Percentiles rank a stretch among this genome's conserved stretches.
Conservation (phyloP, 2,113 vertebrate species). For the Cavia aperea region DNA sequence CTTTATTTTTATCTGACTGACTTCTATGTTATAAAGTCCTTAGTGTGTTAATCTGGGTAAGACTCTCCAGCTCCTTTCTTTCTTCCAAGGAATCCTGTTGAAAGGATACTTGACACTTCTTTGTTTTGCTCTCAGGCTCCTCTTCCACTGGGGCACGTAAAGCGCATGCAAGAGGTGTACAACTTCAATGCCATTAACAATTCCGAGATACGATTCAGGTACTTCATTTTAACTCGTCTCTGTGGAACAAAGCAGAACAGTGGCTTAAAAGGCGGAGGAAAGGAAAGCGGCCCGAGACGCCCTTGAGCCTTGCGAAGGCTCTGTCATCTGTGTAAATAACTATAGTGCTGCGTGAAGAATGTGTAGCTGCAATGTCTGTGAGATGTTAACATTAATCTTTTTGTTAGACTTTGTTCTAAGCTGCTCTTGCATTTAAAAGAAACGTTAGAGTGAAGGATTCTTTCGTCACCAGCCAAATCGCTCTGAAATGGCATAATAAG, state of each 20-base stretch:
- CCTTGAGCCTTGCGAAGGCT: not conserved
- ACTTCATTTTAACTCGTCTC: constrained; percentile 67
- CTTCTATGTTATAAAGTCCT: constrained; percentile 29
- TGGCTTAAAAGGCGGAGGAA: constrained; percentile 10
- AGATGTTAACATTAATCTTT: not conserved
- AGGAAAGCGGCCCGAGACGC: not conserved
- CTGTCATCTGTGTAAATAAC: not conserved
- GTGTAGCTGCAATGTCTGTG: not conserved
- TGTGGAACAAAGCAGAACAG: constrained; percentile 58
- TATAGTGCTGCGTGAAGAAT: not conserved
- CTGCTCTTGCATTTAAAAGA: not conserved
- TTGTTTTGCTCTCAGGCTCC: constrained; percentile 78
- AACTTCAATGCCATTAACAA: constrained; percentile 85
- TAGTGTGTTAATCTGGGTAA: not conserved
- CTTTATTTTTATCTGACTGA: constrained; percentile 21
- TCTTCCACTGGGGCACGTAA: constrained; percentile 86
- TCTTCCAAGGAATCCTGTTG: constrained; percentile 66
- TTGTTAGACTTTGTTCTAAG: constrained; percentile 5
- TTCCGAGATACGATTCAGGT: constrained; percentile 95
- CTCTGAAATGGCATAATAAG: not conserved
- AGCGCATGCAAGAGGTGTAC: constrained; percentile 92
- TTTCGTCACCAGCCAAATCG: not conserved
- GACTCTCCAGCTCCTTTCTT: constrained; percentile 62
- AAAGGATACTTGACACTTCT: constrained; percentile 47
- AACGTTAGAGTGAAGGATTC: not conserved